Evolutionary conservation across 1,140 invertebrate genomes (phyloP), one percentile per base, ranked within the genome.

Genomic region (Brachionus rotundiformis): DNA sequence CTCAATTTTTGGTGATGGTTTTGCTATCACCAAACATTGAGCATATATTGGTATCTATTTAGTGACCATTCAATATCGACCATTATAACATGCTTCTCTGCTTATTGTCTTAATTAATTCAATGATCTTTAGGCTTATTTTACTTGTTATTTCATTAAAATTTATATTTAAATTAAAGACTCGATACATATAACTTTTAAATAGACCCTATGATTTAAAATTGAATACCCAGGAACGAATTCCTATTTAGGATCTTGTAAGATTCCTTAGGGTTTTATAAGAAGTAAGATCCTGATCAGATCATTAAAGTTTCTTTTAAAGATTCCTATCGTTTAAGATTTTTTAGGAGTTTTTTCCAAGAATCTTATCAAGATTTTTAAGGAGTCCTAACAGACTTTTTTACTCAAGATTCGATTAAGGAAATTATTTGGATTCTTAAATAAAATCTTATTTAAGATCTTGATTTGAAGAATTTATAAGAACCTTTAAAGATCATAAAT

Each of bases 181-280:
- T n/a, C n/a, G n/a, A n/a, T n/a, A n/a, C n/a, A n/a, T n/a, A n/a
- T n/a, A n/a, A n/a, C n/a, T n/a, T n/a, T n/a, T n/a, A n/a, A n/a
- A n/a, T n/a, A n/a, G n/a, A n/a, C n/a, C n/a, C n/a, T n/a, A n/a
- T n/a, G n/a, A n/a, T n/a, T n/a, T n/a, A n/a, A n/a, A n/a, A n/a
- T n/a, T n/a, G n/a, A n/a, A n/a, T n/a, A 49, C 49, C 49, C 49
- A 59, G 49, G 49, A 59, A 59, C 23, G 16, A 59, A 59, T 59
- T 59, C 49, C 23, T 59, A 59, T 59, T 59, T 23, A 59, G 49
- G 23, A 59, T 59, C 49, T 25, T 59, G 39, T 59, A 59, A 25
- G 49, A 23, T 19, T 59, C 16, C 49, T 59, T 23, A 59, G 49
- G 49, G 23, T 59, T 59, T 59, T 23, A 23, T 59, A 59, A 16